Evolutionary conservation across 2,797 vertebrate species (phyloP), one percentile per base, ranked within the genome.

Genomic region (Gadopsis marmoratus): DNA sequence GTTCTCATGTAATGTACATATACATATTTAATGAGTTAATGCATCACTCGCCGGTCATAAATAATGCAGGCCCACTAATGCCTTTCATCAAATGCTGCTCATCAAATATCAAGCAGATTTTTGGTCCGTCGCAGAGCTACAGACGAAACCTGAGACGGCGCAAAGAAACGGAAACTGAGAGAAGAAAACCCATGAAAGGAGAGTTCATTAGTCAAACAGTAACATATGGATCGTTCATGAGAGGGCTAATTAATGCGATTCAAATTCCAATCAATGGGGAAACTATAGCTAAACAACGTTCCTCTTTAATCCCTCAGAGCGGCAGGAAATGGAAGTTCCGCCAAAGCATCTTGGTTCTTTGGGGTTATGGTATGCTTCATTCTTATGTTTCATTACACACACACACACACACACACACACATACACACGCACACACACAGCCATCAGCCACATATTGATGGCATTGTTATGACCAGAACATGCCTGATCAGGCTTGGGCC

Each of bases 21-120:
- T 95, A 76, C 88, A 95, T 94, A 83, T 92, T 95, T 95, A 84
- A 95, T 94, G 91, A 88, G 81, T 91, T 93, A 93, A 94, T 94
- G 93, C 93, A 93, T 93, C 91, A 84, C 87, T 93, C 82, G 39
- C 76, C 71, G 12, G 68, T 89, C 88, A 91, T 95, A 79, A 94
- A 95, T 95, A 93, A 94, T 95, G 90, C 91, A 94, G 50, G 50
- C 23, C 51, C 43, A 21, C 92, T 93, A 94, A 93, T 93, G 92
- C 87, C 79, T 91, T 88, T 92, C 91, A 91, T 93, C 91, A 93
- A 91, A 92, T 61, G 88, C 76, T 83, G 87, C 92, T 93, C 90
- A 91, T 94, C 93, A 93, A 92, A 93, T 94, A 93, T 94, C 94
- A 91, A 88, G 86, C 86, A 80, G 86, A 90, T 89, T 92, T 93